These are phyloP conservation scores for Sebastes alutus DNA, from an alignment of 2,797 vertebrate genomes.

Conservation along the genomic window DNA sequence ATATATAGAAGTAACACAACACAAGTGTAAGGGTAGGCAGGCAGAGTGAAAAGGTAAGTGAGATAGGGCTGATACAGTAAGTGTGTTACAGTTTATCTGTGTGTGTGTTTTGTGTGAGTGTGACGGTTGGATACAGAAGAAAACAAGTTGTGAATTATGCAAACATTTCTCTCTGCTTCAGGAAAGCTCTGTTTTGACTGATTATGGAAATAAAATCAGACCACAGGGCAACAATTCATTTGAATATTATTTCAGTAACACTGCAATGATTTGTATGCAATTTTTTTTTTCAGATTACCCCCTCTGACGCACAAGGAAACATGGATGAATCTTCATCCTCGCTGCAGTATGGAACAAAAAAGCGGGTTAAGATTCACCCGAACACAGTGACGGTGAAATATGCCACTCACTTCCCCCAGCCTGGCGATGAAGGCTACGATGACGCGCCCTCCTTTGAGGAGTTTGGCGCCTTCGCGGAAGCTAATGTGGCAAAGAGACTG, in stretches of 20 bases:
- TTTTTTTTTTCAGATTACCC: constrained; percentile 59
- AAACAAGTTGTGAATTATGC: constrained; percentile 32
- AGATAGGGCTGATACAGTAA: not conserved
- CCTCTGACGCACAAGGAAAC: constrained; percentile 55
- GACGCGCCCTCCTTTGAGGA: constrained; percentile 91
- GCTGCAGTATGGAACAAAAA: constrained; percentile 89
- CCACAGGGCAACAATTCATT: not conserved
- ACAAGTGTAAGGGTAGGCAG: constrained; percentile 26
- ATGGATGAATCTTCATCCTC: constrained; percentile 90
- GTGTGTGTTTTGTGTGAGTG: not conserved
- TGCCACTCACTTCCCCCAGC: constrained; percentile 95
- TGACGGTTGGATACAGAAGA: constrained; percentile 3
- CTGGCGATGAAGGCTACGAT: constrained; percentile 92
- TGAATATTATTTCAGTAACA: not conserved
- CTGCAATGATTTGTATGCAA: constrained; percentile 13
- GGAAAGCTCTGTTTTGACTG: constrained; percentile 16
- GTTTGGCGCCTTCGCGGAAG: constrained; percentile 87
- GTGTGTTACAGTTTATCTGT: constrained; percentile 4
- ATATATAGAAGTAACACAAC: constrained; percentile 69
- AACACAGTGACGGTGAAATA: constrained; percentile 97
- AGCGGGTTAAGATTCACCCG: constrained; percentile 97
- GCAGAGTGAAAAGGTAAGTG: constrained; percentile 34
- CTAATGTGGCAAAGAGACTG: constrained; percentile 88
- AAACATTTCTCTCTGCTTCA: constrained; percentile 32
- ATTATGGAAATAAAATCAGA: not conserved